Percentiles rank a stretch among this genome's conserved stretches.
phyloP scores from a whole-genome alignment of 2,113 vertebrate species.

The Phoenicopterus ruber region DNA sequence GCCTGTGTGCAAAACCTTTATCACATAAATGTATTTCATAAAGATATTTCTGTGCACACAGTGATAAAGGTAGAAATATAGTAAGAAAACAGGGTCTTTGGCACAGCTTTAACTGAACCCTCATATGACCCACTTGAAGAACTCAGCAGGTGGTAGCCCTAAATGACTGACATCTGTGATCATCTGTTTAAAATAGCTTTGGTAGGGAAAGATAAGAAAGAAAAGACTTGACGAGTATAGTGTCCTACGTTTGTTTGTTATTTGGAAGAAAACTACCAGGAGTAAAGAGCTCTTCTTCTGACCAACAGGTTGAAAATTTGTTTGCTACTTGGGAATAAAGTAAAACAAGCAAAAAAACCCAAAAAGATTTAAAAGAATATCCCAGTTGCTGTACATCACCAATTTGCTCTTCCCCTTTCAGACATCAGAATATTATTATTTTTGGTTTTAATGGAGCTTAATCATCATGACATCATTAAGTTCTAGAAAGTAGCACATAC shows the following conservation, averaged over 20 bases:
- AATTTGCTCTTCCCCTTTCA: neutral
- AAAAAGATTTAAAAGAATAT: neutral
- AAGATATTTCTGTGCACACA: neutral
- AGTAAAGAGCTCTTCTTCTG: neutral
- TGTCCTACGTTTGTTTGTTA: neutral
- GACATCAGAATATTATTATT: neutral
- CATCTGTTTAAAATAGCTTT: slow-evolving; percentile 3
- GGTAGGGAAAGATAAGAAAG: neutral
- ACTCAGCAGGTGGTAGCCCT: neutral
- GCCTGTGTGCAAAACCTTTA: neutral
- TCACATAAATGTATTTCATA: neutral
- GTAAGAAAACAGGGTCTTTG: neutral
- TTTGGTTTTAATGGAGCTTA: neutral
- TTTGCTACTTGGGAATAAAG: neutral
- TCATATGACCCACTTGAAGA: neutral
- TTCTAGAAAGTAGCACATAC: neutral
- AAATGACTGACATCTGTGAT: neutral
- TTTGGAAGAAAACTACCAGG: neutral
- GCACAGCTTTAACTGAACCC: neutral
- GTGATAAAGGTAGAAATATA: neutral
- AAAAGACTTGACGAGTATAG: neutral
- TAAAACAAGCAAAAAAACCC: neutral
- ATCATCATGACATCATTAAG: neutral
- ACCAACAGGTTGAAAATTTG: neutral
- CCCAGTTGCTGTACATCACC: neutral